phyloP scores from a whole-genome alignment of 30 jellyfish, hydroid and myxozoan genomes.

The Cassiopea xamachana region DNA sequence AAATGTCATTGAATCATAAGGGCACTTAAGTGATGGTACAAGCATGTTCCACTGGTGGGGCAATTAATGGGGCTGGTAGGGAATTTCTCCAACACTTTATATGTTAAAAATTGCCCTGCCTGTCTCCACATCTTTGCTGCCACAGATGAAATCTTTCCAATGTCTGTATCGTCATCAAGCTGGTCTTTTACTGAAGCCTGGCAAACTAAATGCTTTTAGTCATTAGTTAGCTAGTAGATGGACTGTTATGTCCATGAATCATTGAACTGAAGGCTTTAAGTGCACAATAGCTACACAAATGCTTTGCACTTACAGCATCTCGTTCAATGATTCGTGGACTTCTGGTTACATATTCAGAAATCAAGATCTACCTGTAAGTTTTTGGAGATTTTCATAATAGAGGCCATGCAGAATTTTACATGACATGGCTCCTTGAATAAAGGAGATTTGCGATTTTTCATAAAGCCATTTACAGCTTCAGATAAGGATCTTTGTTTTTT shows the following conservation, averaged over 20 bases:
- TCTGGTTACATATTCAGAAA: background rate
- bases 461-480: background rate
- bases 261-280: background rate
- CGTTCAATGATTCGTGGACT: background rate
- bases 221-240: background rate
- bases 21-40: too few relatives aligned
- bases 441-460: background rate
- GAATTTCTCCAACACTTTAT: too few relatives aligned
- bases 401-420: background rate
- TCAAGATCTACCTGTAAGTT: background rate
- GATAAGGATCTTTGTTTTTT: too few relatives aligned
- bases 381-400: background rate
- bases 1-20: too few relatives aligned
- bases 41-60: too few relatives aligned
- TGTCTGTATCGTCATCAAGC: background rate
- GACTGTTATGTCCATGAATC: background rate
- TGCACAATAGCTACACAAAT: background rate
- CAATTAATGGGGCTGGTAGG: too few relatives aligned
- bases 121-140: constrained; percentile 23
- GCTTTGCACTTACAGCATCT: background rate
- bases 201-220: background rate
- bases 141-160: constrained; percentile 14
- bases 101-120: background rate
- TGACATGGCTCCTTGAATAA: background rate
- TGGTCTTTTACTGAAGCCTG: background rate